phyloP scores from a whole-genome alignment of 2,888 invertebrate species.

The Trissoscelio sp. region DNA sequence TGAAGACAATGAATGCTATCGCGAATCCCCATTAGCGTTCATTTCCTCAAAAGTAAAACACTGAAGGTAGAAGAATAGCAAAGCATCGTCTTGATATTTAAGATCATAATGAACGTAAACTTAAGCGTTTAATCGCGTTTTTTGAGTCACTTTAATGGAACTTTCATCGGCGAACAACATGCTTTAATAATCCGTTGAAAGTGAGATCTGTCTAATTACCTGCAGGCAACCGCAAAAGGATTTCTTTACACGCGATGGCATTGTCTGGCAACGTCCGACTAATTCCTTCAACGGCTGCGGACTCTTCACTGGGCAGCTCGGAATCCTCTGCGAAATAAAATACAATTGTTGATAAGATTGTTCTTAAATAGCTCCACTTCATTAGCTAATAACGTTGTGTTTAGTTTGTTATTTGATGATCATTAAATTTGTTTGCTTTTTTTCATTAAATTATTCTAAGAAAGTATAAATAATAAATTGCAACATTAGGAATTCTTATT shows the following conservation, averaged over 20 bases:
- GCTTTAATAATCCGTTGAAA: conserved; percentile 54
- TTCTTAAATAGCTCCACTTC: too few relatives aligned
- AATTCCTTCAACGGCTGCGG: conserved; percentile 82
- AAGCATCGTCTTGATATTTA: not conserved
- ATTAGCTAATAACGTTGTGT: too few relatives aligned
- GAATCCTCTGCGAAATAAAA: conserved; percentile 79
- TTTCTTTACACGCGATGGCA: conserved; percentile 83
- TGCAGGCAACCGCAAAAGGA: conserved; percentile 92
- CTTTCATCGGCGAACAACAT: conserved; percentile 35
- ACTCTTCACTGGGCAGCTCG: conserved; percentile 82
- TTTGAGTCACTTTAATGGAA: conserved; percentile 23
- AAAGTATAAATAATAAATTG: too few relatives aligned
- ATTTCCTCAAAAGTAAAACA: not conserved
- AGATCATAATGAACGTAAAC: conserved; percentile 18
- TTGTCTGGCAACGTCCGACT: conserved; percentile 82
- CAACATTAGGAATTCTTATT: too few relatives aligned
- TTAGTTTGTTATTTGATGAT: too few relatives aligned
- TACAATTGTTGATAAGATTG: too few relatives aligned
- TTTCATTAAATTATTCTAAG: too few relatives aligned
- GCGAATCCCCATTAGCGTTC: conserved; percentile 5
- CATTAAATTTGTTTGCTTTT: too few relatives aligned
- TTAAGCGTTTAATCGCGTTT: conserved; percentile 26
- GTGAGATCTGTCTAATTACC: conserved; percentile 84
- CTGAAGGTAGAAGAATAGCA: not conserved
- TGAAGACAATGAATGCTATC: not conserved